Base-by-base conservation (phyloP, 2,888 invertebrate genomes). In the Hirtodrosophila trivittata region DNA sequence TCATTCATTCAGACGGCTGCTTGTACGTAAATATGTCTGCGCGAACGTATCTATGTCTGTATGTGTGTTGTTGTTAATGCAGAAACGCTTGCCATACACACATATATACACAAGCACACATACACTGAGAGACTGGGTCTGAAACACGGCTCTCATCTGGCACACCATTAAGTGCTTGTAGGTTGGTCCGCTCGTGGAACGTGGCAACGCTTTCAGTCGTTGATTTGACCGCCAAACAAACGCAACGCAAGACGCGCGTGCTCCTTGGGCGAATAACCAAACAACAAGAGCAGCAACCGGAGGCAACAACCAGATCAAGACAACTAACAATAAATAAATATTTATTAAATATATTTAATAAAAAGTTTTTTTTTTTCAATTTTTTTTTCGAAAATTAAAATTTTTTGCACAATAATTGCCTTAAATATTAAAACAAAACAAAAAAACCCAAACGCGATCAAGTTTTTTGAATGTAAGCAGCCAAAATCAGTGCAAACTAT, bases 171-270 rank as follows among this genome's bases (percentile, higher is more conserved):
- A 59, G 66, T 45, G 72, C 58, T 66, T 66, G 64, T 63, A 47
- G 55, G 38, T 49, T 49, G 52, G 12, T 52, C 41, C 39, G 51
- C 54, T 63, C 63, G 66, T 73, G 66, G 67, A 63, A 59, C 68
- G 71, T 74, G 70, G 70, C 77, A 76, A 66, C 82, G 76, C 76
- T 77, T 74, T 88, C 86, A 88, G 89, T 89, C 87, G 86, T 82
- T 77, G 72, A 86, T 89, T 85, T 84, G 87, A 87, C 85, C 89
- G 89, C 88, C 87, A 85, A 86, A 80, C 77, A 84, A 69, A 84
- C 87, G 83, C 85, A 87, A 83, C 89, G 84, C 75, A 64, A 69
- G 56, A 42, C 84, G 85, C 83, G 88, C 78, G 86, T 77, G 67
- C 64, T 51, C 35, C 69, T 47, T 13, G 18, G 56, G 26, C 42